Base-by-base conservation (phyloP, 2,113 vertebrate species). In the Epinephelus moara region DNA sequence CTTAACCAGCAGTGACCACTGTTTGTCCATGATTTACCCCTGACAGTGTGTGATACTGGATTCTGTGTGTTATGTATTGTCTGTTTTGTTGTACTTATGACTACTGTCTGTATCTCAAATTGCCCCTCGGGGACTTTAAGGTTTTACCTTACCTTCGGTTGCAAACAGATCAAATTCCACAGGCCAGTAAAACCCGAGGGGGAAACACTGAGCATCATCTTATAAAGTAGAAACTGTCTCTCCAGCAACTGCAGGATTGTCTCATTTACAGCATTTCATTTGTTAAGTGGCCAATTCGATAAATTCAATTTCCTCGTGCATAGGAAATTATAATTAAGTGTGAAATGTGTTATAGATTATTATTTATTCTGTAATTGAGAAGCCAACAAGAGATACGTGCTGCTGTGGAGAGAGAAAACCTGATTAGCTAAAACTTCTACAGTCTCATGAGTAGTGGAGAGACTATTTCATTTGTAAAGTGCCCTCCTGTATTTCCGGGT, bases 281-380 rank as follows among this genome's bases (percentile, higher is more conserved):
- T 66, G 25, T 56, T 75, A 78, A 84, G 33, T n/a, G 33, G 56
- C 25, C 60, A 81, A 72, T 85, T 83, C 1, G 66, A 47, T 79
- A 8, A 71, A 52, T 81, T 83, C 11, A 61, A 49, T 84, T 42
- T 47, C 27, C 45, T 50, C 11, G 47, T 33, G 53, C 70, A 63
- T 21, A 59, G 15, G n/a, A 62, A 75, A 86, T 68, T 17, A 53
- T 75, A 70, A 84, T 84, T 13, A 50, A 78, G 80, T 13, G 49
- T 83, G 73, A 78, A 87, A 84, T 84, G 42, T 67, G 17, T 76
- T 64, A 70, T 4, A 72, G 49, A 84, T 75, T 40, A 56, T 68
- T 56, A 62, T 68, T 70, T 47, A n/a, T 79, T 47, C 40, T 72
- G 17, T 40, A 73, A 75, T 21, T 66, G 21, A 83, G 56, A 78